Percentiles rank a stretch among this genome's conserved stretches.
phyloP scores from a whole-genome alignment of 2,888 invertebrate species.

The Xestia sexstrigata region DNA sequence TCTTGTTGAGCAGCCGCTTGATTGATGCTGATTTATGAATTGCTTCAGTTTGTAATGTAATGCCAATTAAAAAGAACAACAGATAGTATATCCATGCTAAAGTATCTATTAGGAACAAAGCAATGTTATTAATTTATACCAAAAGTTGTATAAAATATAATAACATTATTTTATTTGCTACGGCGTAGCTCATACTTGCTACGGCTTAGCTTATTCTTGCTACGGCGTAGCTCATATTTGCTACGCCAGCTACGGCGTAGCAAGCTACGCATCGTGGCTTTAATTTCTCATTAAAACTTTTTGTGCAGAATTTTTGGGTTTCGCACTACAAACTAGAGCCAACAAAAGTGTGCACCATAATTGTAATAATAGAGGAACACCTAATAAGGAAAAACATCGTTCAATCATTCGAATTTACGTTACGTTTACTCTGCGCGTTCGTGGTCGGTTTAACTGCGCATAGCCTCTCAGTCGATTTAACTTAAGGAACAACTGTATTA shows the following conservation, averaged over 20 bases:
- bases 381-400: not conserved
- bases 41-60: conserved; percentile 32
- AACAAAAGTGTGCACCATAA: not conserved
- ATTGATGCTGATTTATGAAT: conserved; percentile 42
- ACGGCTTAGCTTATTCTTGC: too few species aligned
- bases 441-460: not conserved
- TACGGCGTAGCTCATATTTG: too few species aligned
- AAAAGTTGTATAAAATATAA: too few species aligned
- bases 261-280: conserved; percentile 1
- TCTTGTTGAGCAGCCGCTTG: conserved; percentile 29
- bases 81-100: not conserved
- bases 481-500: not conserved
- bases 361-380: not conserved
- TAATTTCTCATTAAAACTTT: not conserved
- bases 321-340: not conserved
- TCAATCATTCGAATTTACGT: not conserved
- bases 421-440: not conserved
- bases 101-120: not conserved
- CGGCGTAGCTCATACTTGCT: not conserved
- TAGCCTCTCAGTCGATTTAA: not conserved
- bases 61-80: conserved; percentile 28
- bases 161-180: not conserved
- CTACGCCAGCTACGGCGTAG: conserved; percentile 36
- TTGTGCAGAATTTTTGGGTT: not conserved
- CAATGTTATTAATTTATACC: too few species aligned